phyloP scores from a whole-genome alignment of 2,113 vertebrate genomes.

The Neogale vison region DNA sequence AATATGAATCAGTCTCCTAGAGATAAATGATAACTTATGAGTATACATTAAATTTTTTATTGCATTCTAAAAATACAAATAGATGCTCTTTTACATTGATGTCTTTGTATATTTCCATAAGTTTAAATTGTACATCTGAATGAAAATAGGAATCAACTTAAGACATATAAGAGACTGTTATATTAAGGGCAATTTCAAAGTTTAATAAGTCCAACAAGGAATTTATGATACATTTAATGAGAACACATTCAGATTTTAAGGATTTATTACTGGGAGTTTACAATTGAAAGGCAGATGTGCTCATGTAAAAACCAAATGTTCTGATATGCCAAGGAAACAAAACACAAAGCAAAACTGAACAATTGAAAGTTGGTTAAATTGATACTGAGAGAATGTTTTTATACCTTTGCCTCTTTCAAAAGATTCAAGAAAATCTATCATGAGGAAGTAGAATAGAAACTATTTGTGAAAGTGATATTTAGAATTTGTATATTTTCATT shows the following conservation, averaged over 20 bases:
- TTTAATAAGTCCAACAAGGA: background rate
- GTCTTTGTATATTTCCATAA: background rate
- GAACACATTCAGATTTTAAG: constrained; percentile 17
- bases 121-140: background rate
- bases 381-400: background rate
- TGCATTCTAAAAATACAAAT: background rate
- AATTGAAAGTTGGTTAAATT: constrained; percentile 2
- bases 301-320: constrained; percentile 11
- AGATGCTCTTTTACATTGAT: background rate
- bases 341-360: background rate
- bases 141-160: background rate
- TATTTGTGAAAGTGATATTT: background rate
- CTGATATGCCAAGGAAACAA: background rate
- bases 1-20: background rate
- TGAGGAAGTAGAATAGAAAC: background rate
- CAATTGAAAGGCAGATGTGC: background rate
- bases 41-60: background rate
- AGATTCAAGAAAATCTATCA: background rate
- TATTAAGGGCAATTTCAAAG: background rate
- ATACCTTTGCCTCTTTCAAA: background rate
- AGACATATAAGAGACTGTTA: background rate
- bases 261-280: background rate
- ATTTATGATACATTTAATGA: background rate
- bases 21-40: background rate
- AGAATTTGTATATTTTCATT: background rate